Evolutionary conservation across 2,113 vertebrate genomes (phyloP), one percentile per base, ranked within the genome.

Genomic region (Rhombomys opimus): DNA sequence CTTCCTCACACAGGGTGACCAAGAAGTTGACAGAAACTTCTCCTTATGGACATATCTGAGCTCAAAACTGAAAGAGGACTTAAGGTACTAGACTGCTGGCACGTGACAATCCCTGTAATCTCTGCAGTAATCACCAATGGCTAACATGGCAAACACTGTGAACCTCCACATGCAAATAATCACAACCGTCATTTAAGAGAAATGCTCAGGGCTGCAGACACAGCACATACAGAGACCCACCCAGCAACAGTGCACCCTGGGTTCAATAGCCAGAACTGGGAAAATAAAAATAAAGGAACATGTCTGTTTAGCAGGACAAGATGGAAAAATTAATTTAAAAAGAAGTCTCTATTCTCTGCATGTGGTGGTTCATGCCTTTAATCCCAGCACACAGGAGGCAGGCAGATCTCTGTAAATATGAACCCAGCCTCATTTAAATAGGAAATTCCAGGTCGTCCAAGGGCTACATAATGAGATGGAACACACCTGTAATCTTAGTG

Each of bases 141-240:
- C 52, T 76, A 93, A 73, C 2, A n/a, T n/a, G 32, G 17, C 78
- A 35, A 75, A 82, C 57, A 68, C 59, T 85, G 50, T 23, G 30
- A 61, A 73, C 70, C 41, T 93, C 57, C 22, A 67, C 68, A 82
- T 87, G 8, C 46, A 87, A 94, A 68, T 35, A 85, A 96, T 84
- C 23, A 88, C 15, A 50, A 25, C 61, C 65, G 4, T 50, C 90
- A 67, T 85, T 89, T 90, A 50, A 41, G 85, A 59, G 20, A 80
- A 70, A 94, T 5, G 50, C 32, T 72, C 9, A 30, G 30, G 67
- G 50, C 41, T 70, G 11, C 18, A 63, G 41, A 87, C 1, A 68
- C 27, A 87, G 14, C 63, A 32, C 27, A 68, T 22, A 17, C 22
- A 61, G n/a, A 89, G 38, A 23, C 25, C 27, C 76, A 54, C 57